phyloP scores from a whole-genome alignment of 2,113 vertebrate species.

The Apodemus speciosus region DNA sequence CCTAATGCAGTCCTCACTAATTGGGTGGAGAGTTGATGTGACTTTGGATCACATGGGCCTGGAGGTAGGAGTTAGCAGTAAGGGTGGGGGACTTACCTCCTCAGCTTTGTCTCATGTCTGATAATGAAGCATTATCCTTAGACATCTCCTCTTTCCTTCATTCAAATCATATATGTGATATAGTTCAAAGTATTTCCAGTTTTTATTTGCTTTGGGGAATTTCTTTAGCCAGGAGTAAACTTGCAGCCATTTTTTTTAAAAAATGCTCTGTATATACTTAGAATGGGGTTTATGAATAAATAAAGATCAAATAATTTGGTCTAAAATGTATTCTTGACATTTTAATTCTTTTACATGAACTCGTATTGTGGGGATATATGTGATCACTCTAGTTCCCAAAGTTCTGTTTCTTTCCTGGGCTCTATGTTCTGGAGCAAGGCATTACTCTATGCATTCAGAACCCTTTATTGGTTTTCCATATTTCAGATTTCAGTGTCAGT shows the following conservation, averaged over 20 bases:
- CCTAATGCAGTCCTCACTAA: conserved; percentile 82
- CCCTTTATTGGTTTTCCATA: not conserved
- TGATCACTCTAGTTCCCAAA: conserved; percentile 56
- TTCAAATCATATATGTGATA: conserved; percentile 56
- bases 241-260: conserved; percentile 53
- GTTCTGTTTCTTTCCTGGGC: not conserved
- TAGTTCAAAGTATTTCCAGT: conserved; percentile 1
- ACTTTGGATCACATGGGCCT: conserved; percentile 72
- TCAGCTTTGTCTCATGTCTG: conserved; percentile 52
- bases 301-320: conserved; percentile 68
- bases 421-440: not conserved
- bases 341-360: conserved; percentile 53
- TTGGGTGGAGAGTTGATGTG: conserved; percentile 76
- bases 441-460: conserved; percentile 22
- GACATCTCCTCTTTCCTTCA: not conserved
- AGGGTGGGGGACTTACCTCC: conserved; percentile 48
- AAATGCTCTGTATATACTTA: conserved; percentile 35
- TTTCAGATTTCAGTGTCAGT: not conserved
- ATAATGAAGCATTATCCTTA: conserved; percentile 56
- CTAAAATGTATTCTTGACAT: conserved; percentile 48
- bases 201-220: conserved; percentile 66
- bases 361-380: conserved; percentile 25
- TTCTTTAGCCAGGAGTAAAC: conserved; percentile 65
- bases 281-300: conserved; percentile 52
- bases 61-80: conserved; percentile 54